Evolutionary conservation across 2,888 invertebrate genomes (phyloP).

Genomic region (Eupithecia dodoneata): DNA sequence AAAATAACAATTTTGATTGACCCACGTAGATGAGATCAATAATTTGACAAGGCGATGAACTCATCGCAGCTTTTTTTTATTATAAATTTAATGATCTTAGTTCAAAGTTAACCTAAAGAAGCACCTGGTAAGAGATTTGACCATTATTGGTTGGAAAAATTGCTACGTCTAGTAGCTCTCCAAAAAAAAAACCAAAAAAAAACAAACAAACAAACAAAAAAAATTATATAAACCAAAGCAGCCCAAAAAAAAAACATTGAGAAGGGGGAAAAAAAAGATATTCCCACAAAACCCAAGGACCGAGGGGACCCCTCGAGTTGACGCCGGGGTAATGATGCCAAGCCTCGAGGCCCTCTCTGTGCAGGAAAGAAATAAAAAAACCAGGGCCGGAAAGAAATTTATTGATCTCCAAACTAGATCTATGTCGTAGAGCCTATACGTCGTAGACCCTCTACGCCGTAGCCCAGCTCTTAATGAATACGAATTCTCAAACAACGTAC

Average conservation of each 20-base stretch:
- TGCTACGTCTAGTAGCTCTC: neutral
- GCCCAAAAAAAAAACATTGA: too few species aligned
- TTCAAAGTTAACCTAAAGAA: neutral
- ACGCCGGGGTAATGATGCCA: too few species aligned
- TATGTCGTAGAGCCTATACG: neutral
- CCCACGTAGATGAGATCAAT: neutral
- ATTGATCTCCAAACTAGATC: too few species aligned
- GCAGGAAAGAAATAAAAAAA: too few species aligned
- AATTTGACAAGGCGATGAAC: neutral
- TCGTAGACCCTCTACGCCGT: neutral
- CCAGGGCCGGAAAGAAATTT: too few species aligned
- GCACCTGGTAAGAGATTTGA: neutral
- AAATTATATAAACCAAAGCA: too few species aligned
- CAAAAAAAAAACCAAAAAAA: too few species aligned
- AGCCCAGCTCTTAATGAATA: neutral
- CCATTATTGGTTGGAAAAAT: neutral
- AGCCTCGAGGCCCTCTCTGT: too few species aligned
- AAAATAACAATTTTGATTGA: neutral
- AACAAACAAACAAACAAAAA: too few species aligned
- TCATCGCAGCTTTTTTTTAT: neutral
- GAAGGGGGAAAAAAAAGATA: too few species aligned
- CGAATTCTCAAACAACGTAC: neutral
- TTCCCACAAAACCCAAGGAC: too few species aligned
- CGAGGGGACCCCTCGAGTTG: too few species aligned
- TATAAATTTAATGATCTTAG: neutral